These are phyloP conservation scores for Notiomystis cincta DNA, from an alignment of 2,113 vertebrate genomes.

Conservation along the genomic window DNA sequence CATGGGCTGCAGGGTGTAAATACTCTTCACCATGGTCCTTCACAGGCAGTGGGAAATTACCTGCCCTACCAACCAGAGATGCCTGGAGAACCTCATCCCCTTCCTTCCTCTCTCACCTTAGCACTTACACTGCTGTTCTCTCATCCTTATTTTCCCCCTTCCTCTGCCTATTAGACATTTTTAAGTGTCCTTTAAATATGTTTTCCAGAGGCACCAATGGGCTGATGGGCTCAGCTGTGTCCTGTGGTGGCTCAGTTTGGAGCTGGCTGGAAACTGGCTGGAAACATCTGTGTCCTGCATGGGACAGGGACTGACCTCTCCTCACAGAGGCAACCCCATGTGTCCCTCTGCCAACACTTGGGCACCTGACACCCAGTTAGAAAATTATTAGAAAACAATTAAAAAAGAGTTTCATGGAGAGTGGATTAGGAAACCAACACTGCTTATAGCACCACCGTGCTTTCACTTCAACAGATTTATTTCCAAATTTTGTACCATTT, in stretches of 20 bases:
- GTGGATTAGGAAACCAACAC: not conserved
- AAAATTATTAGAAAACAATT: too few relatives aligned
- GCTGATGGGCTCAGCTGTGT: not conserved
- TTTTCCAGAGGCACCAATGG: not conserved
- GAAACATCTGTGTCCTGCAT: not conserved
- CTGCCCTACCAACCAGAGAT: accelerated
- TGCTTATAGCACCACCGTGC: not conserved
- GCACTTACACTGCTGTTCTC: not conserved
- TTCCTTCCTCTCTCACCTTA: not conserved
- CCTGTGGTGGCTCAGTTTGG: not conserved
- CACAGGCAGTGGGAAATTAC: not conserved
- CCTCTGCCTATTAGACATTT: not conserved
- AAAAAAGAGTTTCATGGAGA: not conserved
- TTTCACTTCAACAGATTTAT: not conserved
- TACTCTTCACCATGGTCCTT: not conserved
- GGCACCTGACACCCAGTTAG: not conserved
- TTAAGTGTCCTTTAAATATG: not conserved
- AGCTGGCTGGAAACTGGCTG: not conserved
- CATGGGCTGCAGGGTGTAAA: not conserved
- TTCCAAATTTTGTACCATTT: not conserved
- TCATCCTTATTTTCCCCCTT: not conserved
- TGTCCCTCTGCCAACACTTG: not conserved
- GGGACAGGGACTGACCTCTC: not conserved
- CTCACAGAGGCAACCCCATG: accelerated
- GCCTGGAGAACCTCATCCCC: not conserved